A percentile compares a stretch with the other conserved stretches of the same genome.
Evolutionary conservation across 2,797 vertebrate species (phyloP).

Genomic region (Coluber constrictor): DNA sequence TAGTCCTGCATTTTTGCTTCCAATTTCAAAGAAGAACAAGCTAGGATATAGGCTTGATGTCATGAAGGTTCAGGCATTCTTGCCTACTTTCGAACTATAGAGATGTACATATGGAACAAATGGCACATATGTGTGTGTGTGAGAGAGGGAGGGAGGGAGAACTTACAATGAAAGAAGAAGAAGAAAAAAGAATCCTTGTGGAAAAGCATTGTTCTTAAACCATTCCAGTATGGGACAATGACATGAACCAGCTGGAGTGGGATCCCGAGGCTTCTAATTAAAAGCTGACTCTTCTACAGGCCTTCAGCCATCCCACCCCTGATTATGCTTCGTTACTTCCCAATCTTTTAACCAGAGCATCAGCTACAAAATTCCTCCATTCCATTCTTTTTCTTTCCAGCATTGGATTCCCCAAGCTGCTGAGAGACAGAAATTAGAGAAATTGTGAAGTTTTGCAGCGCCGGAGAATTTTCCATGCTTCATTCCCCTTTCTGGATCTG

Average conservation of each 20-base stretch:
- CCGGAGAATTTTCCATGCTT: slow-evolving; percentile 18
- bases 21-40: background rate
- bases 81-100: background rate
- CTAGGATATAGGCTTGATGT: background rate
- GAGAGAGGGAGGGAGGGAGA: background rate
- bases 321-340: no score
- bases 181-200: background rate
- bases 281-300: slow-evolving; percentile 60
- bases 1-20: background rate
- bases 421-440: background rate
- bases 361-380: slow-evolving; percentile 30
- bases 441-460: background rate
- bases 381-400: slow-evolving; percentile 41
- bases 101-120: background rate
- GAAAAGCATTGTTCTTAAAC: slow-evolving; percentile 59
- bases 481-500: background rate
- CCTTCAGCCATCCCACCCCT: background rate
- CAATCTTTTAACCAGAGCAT: slow-evolving; percentile 6
- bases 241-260: slow-evolving; percentile 60
- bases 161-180: background rate
- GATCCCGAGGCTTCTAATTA: slow-evolving; percentile 67
- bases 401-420: slow-evolving; percentile 55
- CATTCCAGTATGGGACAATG: slow-evolving; percentile 66
- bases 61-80: background rate
- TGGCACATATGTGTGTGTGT: background rate